phyloP scores from a whole-genome alignment of 2,113 vertebrate genomes.

The Hymenochirus boettgeri region DNA sequence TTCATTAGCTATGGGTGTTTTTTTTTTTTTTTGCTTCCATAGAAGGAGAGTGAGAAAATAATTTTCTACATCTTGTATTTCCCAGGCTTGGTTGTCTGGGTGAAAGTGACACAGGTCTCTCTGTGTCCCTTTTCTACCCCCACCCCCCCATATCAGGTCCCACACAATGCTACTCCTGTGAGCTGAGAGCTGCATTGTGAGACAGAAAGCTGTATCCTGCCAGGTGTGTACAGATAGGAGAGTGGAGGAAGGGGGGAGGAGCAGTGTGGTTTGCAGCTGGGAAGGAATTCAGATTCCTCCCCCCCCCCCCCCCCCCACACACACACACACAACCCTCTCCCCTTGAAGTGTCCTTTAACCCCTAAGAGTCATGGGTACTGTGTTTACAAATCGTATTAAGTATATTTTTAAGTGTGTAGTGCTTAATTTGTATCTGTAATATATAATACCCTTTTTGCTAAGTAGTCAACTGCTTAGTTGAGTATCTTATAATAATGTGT shows the following conservation, averaged over 20 bases:
- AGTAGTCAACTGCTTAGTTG: too few relatives aligned
- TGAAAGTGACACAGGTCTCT: constrained; percentile 18
- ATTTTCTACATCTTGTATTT: not conserved
- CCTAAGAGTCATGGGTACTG: not conserved
- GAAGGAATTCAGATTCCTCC: constrained; percentile 11
- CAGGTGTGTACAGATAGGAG: constrained; percentile 38
- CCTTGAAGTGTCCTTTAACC: constrained; percentile 18
- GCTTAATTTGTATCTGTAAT: too few relatives aligned
- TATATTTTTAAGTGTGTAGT: too few relatives aligned
- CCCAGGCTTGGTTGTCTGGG: constrained; percentile 11
- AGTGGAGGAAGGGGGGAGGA: constrained; percentile 9
- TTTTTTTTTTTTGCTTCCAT: not conserved
- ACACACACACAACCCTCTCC: too few relatives aligned
- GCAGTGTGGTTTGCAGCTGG: constrained; percentile 25
- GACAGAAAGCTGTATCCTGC: constrained; percentile 22
- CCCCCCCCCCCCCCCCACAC: not conserved
- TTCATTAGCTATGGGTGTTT: too few relatives aligned
- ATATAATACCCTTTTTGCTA: too few relatives aligned
- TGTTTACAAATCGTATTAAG: not conserved
- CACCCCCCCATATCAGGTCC: constrained; percentile 26
- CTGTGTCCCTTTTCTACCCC: constrained; percentile 20
- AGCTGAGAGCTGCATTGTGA: constrained; percentile 32
- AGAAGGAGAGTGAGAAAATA: not conserved
- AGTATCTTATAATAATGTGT: too few relatives aligned
- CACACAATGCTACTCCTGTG: constrained; percentile 39